Base-by-base conservation (phyloP, 2,797 vertebrate species). In the Phataginus tricuspis region DNA sequence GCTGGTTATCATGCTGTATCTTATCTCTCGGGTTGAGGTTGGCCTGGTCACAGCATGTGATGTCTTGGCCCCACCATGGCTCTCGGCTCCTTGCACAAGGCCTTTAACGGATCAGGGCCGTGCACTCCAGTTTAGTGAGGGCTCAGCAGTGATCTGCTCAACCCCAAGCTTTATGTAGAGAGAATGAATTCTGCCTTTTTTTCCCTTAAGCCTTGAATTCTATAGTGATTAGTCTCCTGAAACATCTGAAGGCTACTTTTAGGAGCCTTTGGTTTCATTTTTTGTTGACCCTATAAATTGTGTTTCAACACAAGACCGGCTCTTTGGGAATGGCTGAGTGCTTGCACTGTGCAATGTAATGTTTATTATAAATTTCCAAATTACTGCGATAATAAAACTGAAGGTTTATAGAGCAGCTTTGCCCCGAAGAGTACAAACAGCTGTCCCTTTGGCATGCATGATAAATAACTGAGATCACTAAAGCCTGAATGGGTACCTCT, bases 1-100 rank as follows among this genome's bases (percentile, higher is more conserved):
- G 49, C 10, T 72, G 45, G 12, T n/a, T 16, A 4, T 6, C 8
- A 15, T 16, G 12, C 1, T 5, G 0, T 4, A 8, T 66, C 42
- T 64, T 13, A 7, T 59, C 25, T 71, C 71, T 19, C 27, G 51
- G 7, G 8, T 9, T 53, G 37, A 19, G 77, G 34, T 27, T 42
- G 19, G 5, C 29, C 45, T 37, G n/a, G 39, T 75, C 31, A 21
- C 7, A 61, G 71, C 11, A 51, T 23, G 10, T 16, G 61, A 13
- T 16, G 3, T 57, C 34, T 69, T 9, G 9, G 64, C 12, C 27
- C 69, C 31, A 2, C 29, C 10, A 7, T 55, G 29, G 2, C 45
- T 63, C 53, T 69, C 74, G 19, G 63, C 27, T n/a, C 0, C n/a
- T 55, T 45, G 57, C 29, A 27, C 5, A 1, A 1, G 5, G 37